These are phyloP conservation scores for Salticus scenicus DNA, from an alignment of 2,888 invertebrate genomes.

Conservation along the genomic window DNA sequence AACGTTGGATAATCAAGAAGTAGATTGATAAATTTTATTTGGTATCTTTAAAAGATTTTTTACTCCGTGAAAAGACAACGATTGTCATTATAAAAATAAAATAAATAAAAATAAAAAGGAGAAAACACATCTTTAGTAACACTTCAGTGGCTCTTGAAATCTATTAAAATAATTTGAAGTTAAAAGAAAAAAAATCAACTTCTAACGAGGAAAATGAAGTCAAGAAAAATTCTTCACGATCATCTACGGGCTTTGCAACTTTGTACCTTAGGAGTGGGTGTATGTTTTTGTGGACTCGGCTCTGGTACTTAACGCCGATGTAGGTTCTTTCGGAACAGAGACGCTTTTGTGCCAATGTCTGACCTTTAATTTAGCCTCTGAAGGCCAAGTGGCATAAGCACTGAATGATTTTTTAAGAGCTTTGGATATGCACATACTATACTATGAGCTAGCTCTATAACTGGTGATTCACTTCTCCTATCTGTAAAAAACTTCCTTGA, in stretches of 20 bases:
- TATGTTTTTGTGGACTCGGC: slow-evolving; percentile 32
- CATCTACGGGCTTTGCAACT: not conserved
- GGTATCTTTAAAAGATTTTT: not conserved
- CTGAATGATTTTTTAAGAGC: slow-evolving; percentile 55
- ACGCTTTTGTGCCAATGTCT: slow-evolving; percentile 28
- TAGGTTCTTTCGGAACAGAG: slow-evolving; percentile 39
- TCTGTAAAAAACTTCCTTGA: slow-evolving; percentile 15
- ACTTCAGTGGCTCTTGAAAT: not conserved
- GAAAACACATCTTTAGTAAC: not conserved
- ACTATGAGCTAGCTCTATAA: slow-evolving; percentile 31
- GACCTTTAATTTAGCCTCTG: slow-evolving; percentile 55
- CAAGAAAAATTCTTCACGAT: not conserved
- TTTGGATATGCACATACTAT: slow-evolving; percentile 14
- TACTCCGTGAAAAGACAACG: too few species aligned
- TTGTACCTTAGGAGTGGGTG: slow-evolving; percentile 57
- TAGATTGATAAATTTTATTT: not conserved
- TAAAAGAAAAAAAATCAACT: not conserved
- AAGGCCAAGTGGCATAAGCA: slow-evolving; percentile 60
- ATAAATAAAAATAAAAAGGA: too few species aligned
- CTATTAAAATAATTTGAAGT: not conserved
- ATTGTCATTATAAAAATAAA: too few species aligned
- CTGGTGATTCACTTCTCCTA: slow-evolving; percentile 17
- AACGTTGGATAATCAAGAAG: not conserved
- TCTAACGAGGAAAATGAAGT: too few species aligned
- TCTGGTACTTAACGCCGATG: slow-evolving; percentile 49